Percentiles rank a stretch among this genome's conserved stretches.
Conservation (phyloP, 2,113 vertebrate genomes). For the Ceratotherium simum region DNA sequence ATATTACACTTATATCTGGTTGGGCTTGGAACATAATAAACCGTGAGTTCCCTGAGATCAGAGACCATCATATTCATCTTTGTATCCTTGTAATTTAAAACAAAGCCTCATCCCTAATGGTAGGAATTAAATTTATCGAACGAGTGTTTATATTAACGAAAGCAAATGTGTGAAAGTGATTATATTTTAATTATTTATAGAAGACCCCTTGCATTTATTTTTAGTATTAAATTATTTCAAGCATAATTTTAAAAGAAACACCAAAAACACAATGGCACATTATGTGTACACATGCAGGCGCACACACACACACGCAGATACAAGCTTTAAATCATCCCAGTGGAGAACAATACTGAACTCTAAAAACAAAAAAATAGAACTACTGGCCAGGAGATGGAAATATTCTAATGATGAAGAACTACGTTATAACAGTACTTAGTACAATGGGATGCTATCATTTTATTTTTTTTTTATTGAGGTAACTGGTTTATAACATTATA, state of each 20-base stretch:
- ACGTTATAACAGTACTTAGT: background rate
- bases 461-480: too few relatives aligned
- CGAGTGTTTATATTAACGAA: background rate
- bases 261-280: background rate
- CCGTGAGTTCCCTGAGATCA: background rate
- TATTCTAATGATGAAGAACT: conserved; percentile 7
- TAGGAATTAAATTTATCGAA: conserved; percentile 25
- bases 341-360: background rate
- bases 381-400: background rate
- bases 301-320: background rate
- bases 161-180: background rate
- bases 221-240: conserved; percentile 42
- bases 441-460: background rate
- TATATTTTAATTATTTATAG: conserved; percentile 34
- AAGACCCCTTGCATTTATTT: background rate
- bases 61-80: background rate
- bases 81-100: background rate
- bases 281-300: rapidly evolving
- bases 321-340: background rate
- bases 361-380: background rate
- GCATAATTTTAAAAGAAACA: conserved; percentile 1
- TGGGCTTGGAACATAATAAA: conserved; percentile 28
- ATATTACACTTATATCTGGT: conserved; percentile 67
- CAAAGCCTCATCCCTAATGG: background rate
- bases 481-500: too few relatives aligned